Percentiles rank a stretch among this genome's conserved stretches.
These are phyloP conservation scores for Heliconius congener DNA, from an alignment of 1,140 invertebrate genomes.

Conservation along the genomic window DNA sequence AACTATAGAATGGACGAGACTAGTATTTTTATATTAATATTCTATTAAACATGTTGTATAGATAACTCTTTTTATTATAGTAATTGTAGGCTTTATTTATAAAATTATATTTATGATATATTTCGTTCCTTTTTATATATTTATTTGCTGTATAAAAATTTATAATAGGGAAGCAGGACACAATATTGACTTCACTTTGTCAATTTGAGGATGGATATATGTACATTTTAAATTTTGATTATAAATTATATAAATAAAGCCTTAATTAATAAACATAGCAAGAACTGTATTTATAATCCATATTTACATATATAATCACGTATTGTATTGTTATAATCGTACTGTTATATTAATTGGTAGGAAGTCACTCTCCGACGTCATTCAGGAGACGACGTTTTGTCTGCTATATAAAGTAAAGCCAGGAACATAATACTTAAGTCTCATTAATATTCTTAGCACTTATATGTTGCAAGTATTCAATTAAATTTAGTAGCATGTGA, in stretches of 20 bases:
- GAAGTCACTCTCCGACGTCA: slow-evolving; percentile 9
- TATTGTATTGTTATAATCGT: background rate
- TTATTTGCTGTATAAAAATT: no score
- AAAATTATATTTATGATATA: no score
- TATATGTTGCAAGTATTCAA: background rate
- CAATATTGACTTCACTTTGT: no score
- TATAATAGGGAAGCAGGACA: no score
- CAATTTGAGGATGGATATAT: no score
- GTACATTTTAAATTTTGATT: no score
- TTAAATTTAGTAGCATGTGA: no score
- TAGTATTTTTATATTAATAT: background rate
- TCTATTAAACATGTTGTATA: no score
- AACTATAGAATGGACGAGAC: background rate
- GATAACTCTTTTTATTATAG: no score
- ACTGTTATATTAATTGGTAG: slow-evolving; percentile 22
- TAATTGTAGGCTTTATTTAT: no score
- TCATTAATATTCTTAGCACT: slow-evolving; percentile 2
- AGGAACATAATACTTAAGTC: slow-evolving; percentile 1
- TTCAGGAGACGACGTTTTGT: background rate
- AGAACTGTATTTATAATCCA: background rate
- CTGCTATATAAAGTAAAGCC: slow-evolving; percentile 10
- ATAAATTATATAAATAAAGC: no score
- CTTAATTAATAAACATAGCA: background rate
- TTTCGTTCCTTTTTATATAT: no score
- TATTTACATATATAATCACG: slow-evolving; percentile 5